These are phyloP conservation scores for Meteorus colon DNA, from an alignment of 2,888 invertebrate species.

Conservation along the genomic window DNA sequence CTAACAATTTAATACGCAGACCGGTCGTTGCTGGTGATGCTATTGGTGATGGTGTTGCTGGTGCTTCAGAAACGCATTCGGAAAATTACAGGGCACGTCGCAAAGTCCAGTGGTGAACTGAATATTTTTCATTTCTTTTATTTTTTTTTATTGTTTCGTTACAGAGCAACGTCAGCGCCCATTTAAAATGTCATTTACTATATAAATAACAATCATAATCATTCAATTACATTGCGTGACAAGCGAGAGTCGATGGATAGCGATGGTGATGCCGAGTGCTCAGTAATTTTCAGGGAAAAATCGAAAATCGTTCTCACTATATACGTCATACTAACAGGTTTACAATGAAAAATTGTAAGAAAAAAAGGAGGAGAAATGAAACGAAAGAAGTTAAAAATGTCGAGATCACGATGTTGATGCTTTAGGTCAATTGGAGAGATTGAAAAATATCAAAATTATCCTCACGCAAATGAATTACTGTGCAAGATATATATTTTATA, in stretches of 20 bases:
- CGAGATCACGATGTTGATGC: neutral
- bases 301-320: neutral
- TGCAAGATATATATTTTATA: neutral
- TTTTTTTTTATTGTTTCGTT: conserved; percentile 35
- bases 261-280: neutral
- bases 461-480: too few species aligned
- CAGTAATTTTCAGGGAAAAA: conserved; percentile 11
- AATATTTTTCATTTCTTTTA: conserved; percentile 26
- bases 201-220: conserved; percentile 55
- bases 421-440: neutral
- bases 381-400: neutral
- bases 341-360: neutral
- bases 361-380: neutral
- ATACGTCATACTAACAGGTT: neutral
- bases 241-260: conserved; percentile 42
- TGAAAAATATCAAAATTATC: neutral
- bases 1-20: conserved; percentile 60
- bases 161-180: conserved; percentile 46
- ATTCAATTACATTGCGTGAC: conserved; percentile 68
- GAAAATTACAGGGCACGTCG: conserved; percentile 48
- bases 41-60: neutral
- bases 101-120: conserved; percentile 27
- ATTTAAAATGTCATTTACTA: conserved; percentile 32
- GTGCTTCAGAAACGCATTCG: conserved; percentile 34
- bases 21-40: conserved; percentile 43